Conservation (phyloP, 2,888 invertebrate genomes). For the Leptopilina drosophilae region DNA sequence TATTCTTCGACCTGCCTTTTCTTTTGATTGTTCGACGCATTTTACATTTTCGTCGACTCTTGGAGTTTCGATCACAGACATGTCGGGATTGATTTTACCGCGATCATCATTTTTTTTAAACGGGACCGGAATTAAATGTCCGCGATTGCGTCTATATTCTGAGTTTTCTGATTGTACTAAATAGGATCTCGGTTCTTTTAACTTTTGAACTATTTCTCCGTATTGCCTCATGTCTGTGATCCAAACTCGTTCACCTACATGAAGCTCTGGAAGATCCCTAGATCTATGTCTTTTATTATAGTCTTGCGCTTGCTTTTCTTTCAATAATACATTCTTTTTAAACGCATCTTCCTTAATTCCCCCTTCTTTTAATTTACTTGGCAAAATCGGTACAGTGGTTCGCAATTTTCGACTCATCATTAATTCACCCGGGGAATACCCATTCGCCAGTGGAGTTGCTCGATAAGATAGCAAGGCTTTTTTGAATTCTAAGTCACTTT, state of each 20-base stretch:
- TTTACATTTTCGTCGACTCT: background rate
- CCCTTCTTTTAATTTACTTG: background rate
- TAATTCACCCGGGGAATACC: slow-evolving; percentile 50
- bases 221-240: slow-evolving; percentile 54
- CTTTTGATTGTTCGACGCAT: background rate
- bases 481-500: slow-evolving; percentile 38
- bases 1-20: background rate
- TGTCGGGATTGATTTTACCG: background rate
- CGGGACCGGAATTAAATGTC: slow-evolving; percentile 20
- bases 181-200: slow-evolving; percentile 40
- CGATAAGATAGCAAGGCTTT: slow-evolving; percentile 47
- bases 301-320: slow-evolving; percentile 47
- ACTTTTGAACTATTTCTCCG: slow-evolving; percentile 19
- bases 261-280: slow-evolving; percentile 47
- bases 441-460: slow-evolving; percentile 49
- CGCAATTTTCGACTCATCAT: slow-evolving; percentile 49
- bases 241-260: slow-evolving; percentile 58
- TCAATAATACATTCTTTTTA: background rate
- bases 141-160: slow-evolving; percentile 16
- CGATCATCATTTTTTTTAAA: background rate
- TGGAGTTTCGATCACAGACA: background rate
- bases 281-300: slow-evolving; percentile 54
- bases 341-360: background rate
- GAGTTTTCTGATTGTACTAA: background rate
- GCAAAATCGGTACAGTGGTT: background rate